Conservation (phyloP, 1,140 invertebrate species). For the Mesaphorura yosii region DNA sequence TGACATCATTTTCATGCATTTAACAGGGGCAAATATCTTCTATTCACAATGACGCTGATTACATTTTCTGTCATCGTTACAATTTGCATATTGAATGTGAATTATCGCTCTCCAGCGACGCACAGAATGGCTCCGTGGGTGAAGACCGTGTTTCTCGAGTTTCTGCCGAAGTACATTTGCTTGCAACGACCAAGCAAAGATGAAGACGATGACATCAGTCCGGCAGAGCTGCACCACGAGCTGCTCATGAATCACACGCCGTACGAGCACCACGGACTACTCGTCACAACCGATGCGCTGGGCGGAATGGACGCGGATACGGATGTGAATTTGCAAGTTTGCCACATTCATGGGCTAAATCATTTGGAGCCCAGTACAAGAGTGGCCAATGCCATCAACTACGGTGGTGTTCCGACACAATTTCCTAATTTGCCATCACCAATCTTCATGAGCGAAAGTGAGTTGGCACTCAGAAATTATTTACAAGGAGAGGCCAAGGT, state of each 20-base stretch:
- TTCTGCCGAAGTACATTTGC: slow-evolving; percentile 71
- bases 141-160: slow-evolving; percentile 71
- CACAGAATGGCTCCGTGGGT: slow-evolving; percentile 87
- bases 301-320: slow-evolving; percentile 37
- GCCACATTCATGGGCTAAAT: slow-evolving; percentile 34
- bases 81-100: slow-evolving; percentile 95
- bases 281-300: slow-evolving; percentile 8
- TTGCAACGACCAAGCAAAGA: slow-evolving; percentile 56
- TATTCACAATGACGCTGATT: slow-evolving; percentile 99
- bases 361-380: slow-evolving; percentile 45
- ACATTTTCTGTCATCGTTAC: slow-evolving; percentile 95
- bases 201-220: slow-evolving; percentile 31
- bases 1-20: too few relatives aligned
- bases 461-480: slow-evolving; percentile 25
- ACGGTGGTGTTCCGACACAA: slow-evolving; percentile 33
- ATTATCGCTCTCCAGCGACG: slow-evolving; percentile 91
- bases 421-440: slow-evolving; percentile 29
- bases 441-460: slow-evolving; percentile 30
- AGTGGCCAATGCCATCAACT: slow-evolving; percentile 39
- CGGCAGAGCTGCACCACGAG: not conserved
- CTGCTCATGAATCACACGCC: slow-evolving; percentile 8
- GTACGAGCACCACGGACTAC: slow-evolving; percentile 3
- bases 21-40: slow-evolving; percentile 94
- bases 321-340: slow-evolving; percentile 39
- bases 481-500: slow-evolving; percentile 20